Evolutionary conservation across 2,113 vertebrate species (phyloP).

Genomic region (Pterophyllum scalare): DNA sequence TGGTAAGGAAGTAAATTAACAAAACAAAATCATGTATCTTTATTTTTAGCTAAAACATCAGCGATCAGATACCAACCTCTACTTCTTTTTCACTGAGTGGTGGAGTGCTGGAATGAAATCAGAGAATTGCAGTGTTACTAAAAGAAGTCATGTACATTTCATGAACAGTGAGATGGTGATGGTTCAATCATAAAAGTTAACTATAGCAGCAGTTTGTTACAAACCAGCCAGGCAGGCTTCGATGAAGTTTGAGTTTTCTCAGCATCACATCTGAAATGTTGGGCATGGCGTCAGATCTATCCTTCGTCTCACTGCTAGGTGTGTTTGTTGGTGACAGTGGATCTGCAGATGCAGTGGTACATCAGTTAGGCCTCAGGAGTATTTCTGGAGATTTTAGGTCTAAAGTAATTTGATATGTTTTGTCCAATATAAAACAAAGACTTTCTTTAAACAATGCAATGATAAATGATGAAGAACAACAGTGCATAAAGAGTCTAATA

Average conservation of each 20-base stretch:
- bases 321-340: slow-evolving; percentile 64
- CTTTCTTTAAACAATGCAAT: no score
- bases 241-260: slow-evolving; percentile 91
- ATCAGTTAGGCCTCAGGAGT: neutral
- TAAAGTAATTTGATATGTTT: neutral
- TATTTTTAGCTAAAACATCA: neutral
- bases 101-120: slow-evolving; percentile 86
- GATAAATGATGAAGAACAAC: no score
- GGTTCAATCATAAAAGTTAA: neutral
- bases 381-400: neutral
- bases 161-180: neutral
- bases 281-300: slow-evolving; percentile 89
- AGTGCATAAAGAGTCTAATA: no score
- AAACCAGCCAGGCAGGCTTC: slow-evolving; percentile 90
- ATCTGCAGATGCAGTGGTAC: slow-evolving; percentile 72
- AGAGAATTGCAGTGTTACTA: slow-evolving; percentile 22
- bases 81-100: slow-evolving; percentile 97
- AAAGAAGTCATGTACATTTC: neutral
- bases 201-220: slow-evolving; percentile 24
- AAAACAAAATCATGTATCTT: neutral
- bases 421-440: neutral
- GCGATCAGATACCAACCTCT: slow-evolving; percentile 85
- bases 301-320: slow-evolving; percentile 81
- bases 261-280: slow-evolving; percentile 95
- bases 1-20: neutral